phyloP scores from a whole-genome alignment of 2,113 vertebrate species.

The Leptobrachium leishanense region DNA sequence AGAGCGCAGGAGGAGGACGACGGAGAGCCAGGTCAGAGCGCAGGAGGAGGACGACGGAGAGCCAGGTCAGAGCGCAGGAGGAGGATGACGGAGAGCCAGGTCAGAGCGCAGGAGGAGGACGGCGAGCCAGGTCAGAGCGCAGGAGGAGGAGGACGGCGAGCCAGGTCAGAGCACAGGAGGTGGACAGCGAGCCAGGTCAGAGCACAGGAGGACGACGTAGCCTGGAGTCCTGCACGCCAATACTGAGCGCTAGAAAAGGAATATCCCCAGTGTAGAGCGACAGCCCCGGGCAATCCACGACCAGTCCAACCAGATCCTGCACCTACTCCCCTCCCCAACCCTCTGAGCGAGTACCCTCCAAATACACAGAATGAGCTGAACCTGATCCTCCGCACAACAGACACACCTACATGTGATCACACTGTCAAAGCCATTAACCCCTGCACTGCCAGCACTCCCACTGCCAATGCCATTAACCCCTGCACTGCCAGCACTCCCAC shows the following conservation, averaged over 20 bases:
- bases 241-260: not conserved
- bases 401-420: conserved; percentile 20
- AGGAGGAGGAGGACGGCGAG: too few species aligned
- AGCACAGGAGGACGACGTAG: not conserved
- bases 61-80: too few species aligned
- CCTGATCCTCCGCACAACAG: conserved; percentile 16
- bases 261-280: not conserved
- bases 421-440: conserved; percentile 14
- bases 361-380: not conserved
- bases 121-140: too few species aligned
- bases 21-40: too few species aligned
- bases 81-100: too few species aligned
- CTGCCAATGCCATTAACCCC: too few species aligned
- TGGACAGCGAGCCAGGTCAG: not conserved
- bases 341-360: not conserved
- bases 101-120: too few species aligned
- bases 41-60: too few species aligned
- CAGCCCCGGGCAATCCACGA: conserved; percentile 10
- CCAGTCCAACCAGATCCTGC: conserved; percentile 34
- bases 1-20: too few species aligned
- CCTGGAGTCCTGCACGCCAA: not conserved
- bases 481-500: too few species aligned
- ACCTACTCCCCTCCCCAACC: conserved; percentile 32
- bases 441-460: too few species aligned
- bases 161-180: too few species aligned